A percentile compares a stretch with the other conserved stretches of the same genome.
phyloP scores from a whole-genome alignment of 1,140 invertebrate genomes.

The Agrilus planipennis region DNA sequence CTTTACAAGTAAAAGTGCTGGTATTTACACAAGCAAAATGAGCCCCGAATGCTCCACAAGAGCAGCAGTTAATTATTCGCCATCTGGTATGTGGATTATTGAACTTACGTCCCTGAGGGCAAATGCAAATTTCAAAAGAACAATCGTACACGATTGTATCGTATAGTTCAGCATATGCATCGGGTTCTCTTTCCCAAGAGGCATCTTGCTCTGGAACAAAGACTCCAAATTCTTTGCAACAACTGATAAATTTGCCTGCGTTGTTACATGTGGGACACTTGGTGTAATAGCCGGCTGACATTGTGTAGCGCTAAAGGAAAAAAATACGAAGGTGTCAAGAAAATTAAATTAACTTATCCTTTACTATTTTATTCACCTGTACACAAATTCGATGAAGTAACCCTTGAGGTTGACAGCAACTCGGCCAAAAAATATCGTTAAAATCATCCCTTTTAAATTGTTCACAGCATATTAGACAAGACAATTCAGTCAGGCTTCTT shows the following conservation, averaged over 20 bases:
- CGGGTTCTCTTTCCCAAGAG: constrained; percentile 52
- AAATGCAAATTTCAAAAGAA: constrained; percentile 21
- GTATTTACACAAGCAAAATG: background rate
- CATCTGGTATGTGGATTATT: background rate
- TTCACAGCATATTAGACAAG: constrained; percentile 1
- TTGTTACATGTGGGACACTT: constrained; percentile 61
- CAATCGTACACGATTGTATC: too few species aligned
- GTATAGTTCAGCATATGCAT: constrained; percentile 42
- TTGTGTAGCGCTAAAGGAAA: constrained; percentile 33
- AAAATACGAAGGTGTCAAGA: background rate
- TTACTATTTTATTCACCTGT: constrained; percentile 17
- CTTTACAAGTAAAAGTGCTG: too few species aligned
- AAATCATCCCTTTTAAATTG: background rate
- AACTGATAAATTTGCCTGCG: constrained; percentile 40
- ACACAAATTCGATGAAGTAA: constrained; percentile 23
- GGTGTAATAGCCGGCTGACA: constrained; percentile 47
- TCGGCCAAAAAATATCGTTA: background rate
- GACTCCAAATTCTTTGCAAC: constrained; percentile 46
- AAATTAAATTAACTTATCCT: background rate
- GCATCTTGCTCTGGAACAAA: constrained; percentile 57
- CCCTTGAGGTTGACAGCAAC: background rate
- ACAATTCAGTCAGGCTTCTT: background rate
- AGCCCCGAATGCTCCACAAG: constrained; percentile 1
- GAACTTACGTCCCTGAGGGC: constrained; percentile 12
- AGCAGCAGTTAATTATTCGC: background rate